Evolutionary conservation across 2,888 invertebrate genomes (phyloP), one percentile per base, ranked within the genome.

Genomic region (Hyposoter dolosus): DNA sequence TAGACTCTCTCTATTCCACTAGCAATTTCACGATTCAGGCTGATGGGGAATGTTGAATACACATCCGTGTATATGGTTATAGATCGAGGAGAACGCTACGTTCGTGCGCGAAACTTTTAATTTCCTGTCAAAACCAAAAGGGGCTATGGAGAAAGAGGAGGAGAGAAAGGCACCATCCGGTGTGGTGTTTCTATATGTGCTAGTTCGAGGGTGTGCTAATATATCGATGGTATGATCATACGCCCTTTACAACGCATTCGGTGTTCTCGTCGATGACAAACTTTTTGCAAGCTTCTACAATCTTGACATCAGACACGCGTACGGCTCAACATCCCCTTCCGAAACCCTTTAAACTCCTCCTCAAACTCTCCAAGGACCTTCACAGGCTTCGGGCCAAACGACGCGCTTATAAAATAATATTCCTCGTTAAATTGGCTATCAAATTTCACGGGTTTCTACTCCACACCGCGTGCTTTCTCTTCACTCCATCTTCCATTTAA

Each of bases 41-140:
- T 65, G 56, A 82, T 72, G 71, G 71, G 66, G n/a, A 65, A 80
- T 80, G 63, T 60, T 60, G 56, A 28, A 60, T 56, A 53, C 53
- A 56, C 9, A 28, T 65, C 19, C 17, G 28, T 53, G 53, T 65
- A 60, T 28, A 82, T 40, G 28, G 9, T 12, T 56, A 74, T n/a
- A 71, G 32, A 78, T 66, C n/a, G 66, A 43, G 5, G 80, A 35
- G 74, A 75, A 65, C 75, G 47, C 65, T 82, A 53, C 65, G 74
- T 10, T 53, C 32, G 74, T 50, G 50, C 72, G 63, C 65, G 72
- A 85, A 87, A 87, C 85, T 87, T 87, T 87, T 87, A 85, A 87
- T 87, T 85, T 87, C 83, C 87, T 84, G 80, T 83, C 83, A 85
- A 75, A 83, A 87, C 71, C 85, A 87, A 82, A 83, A 84, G 79